Base-by-base conservation (phyloP, 2,113 vertebrate genomes). In the Spheniscus mendiculus region DNA sequence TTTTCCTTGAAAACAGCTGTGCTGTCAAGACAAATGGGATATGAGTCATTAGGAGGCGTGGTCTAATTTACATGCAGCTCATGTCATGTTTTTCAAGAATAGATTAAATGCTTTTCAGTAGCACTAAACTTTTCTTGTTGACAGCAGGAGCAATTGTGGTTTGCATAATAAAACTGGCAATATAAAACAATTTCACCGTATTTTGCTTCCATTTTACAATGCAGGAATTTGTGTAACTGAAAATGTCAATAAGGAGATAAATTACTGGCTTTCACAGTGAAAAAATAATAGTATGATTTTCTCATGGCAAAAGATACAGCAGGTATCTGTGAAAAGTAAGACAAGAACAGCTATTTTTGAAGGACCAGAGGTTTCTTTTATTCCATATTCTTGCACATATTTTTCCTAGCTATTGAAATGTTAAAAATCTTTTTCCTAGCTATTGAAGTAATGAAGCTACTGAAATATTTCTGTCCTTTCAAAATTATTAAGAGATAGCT, bases 231-330 rank as follows among this genome's bases (percentile, higher is more conserved):
- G 50, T 81, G 44, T 70, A 62, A 73, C 65, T 89, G 74, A 61
- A 97, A 93, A 90, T 88, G 53, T 63, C 78, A 76, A 55, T 88
- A 83, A 40, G 38, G 58, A 90, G 62, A 81, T 55, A 94, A 95
- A 88, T 90, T 65, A 32, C 42, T 84, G 78, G 30, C 84, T 90
- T 97, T 96, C 66, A 72, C 22, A 22, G 50, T 66, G 76, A 53
- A 89, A 89, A 93, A 96, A 53, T 83, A 76, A 30, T 56, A 27
- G 34, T 53, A 34, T 94, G 53, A 56, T 94, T 97, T 96, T 96
- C 70, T 85, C 11, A 29, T 87, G n/a, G 66, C 72, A 69, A 70
- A 87, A 89, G 73, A 78, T 67, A 65, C 34, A 56, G 16, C n/a
- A 72, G 32, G 5, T 70, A 74, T 87, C 69, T 79, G 36, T 71